A percentile compares a stretch with the other conserved stretches of the same genome.
Evolutionary conservation across 2,888 invertebrate genomes (phyloP).

Genomic region (Lasius platythorax): DNA sequence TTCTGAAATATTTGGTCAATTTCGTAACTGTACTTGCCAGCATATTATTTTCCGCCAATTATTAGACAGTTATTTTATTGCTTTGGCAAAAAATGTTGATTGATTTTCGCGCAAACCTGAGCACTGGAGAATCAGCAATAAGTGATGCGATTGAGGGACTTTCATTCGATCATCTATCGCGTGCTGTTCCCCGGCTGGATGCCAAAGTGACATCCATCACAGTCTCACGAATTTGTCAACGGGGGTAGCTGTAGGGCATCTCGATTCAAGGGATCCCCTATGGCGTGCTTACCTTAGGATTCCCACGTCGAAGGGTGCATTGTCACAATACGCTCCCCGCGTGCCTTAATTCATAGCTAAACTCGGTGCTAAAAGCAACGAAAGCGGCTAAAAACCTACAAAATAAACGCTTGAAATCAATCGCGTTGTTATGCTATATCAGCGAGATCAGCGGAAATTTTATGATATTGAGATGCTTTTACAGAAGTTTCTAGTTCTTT

Average conservation of each 20-base stretch:
- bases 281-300: slow-evolving; percentile 70
- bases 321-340: slow-evolving; percentile 70
- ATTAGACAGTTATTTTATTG: background rate
- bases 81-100: background rate
- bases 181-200: slow-evolving; percentile 33
- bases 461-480: background rate
- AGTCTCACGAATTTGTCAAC: slow-evolving; percentile 84
- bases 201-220: slow-evolving; percentile 83
- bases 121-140: background rate
- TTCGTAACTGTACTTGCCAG: background rate
- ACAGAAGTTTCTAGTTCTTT: background rate
- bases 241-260: slow-evolving; percentile 78
- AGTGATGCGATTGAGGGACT: slow-evolving; percentile 47
- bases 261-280: slow-evolving; percentile 64
- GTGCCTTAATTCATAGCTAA: slow-evolving; percentile 64
- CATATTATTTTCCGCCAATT: background rate
- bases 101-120: background rate
- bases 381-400: slow-evolving; percentile 30
- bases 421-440: slow-evolving; percentile 20
- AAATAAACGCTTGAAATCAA: slow-evolving; percentile 40
- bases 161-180: slow-evolving; percentile 70
- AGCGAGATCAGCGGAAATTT: background rate
- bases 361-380: slow-evolving; percentile 51
- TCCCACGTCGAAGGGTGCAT: slow-evolving; percentile 82
- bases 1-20: background rate